phyloP scores from a whole-genome alignment of 2,113 vertebrate species.

The Heterochromis multidens region DNA sequence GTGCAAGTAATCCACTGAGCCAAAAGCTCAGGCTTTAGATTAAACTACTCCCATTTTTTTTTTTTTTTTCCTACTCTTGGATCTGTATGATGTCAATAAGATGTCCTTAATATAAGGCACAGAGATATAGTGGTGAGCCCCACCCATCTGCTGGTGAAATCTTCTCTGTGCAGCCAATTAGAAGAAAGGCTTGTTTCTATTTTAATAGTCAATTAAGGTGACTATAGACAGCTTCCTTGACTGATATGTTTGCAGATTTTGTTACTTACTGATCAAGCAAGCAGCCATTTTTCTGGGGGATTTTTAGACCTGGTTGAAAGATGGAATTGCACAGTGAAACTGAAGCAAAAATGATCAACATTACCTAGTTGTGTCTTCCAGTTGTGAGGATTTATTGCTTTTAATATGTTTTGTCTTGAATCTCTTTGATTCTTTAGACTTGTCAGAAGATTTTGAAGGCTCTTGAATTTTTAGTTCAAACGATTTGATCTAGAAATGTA shows the following conservation, averaged over 20 bases:
- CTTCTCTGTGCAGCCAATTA: neutral
- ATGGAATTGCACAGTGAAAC: neutral
- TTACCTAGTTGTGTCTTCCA: neutral
- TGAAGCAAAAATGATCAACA: neutral
- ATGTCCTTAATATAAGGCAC: neutral
- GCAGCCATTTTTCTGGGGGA: no score
- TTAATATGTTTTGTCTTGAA: no score
- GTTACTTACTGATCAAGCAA: neutral
- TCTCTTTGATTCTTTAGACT: no score
- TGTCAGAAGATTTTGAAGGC: no score
- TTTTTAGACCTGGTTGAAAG: neutral
- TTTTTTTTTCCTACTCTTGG: neutral
- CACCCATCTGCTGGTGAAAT: neutral
- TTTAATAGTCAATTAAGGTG: neutral
- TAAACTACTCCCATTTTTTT: neutral
- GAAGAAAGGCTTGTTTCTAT: no score
- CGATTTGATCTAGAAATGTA: neutral
- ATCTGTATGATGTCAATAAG: neutral
- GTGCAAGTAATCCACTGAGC: neutral
- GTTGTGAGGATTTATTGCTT: neutral
- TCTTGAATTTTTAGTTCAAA: neutral
- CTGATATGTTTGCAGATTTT: neutral
- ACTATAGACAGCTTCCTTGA: neutral
- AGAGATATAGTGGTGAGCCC: neutral
- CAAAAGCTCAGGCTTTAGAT: neutral